These are phyloP conservation scores for Gephyroberyx darwinii DNA, from an alignment of 2,797 vertebrate genomes.

Conservation along the genomic window DNA sequence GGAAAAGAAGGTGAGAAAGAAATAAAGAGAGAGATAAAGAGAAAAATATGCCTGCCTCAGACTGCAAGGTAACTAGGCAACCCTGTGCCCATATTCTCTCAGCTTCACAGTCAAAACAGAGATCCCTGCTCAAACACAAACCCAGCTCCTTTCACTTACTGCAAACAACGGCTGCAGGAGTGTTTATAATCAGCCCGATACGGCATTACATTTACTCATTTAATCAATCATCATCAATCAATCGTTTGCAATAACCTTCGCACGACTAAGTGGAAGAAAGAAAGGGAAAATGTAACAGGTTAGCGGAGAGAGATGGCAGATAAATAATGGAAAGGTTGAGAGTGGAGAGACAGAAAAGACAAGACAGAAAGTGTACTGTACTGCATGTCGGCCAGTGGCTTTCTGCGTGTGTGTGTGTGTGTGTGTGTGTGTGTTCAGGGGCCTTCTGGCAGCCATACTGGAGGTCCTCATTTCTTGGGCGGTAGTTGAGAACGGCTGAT, in stretches of 20 bases:
- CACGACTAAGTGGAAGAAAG: neutral
- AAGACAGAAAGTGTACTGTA: neutral
- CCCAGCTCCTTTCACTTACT: neutral
- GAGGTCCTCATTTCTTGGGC: too few species aligned
- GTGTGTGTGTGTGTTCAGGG: neutral
- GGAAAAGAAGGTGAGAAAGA: neutral
- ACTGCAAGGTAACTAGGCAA: slow-evolving; percentile 19
- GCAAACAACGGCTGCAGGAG: neutral
- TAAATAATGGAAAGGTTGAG: neutral
- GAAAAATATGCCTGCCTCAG: slow-evolving; percentile 14
- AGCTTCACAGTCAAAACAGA: slow-evolving; percentile 4
- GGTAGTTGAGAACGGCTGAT: too few species aligned
- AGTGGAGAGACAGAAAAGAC: too few species aligned
- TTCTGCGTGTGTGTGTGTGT: neutral
- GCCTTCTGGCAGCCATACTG: too few species aligned
- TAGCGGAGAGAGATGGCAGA: neutral
- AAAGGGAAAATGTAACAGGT: neutral
- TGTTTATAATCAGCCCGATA: neutral
- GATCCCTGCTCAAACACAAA: neutral
- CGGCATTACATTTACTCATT: neutral
- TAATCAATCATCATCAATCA: too few species aligned
- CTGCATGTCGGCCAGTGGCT: neutral
- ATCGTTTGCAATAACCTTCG: neutral
- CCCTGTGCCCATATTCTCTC: neutral
- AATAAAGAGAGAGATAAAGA: neutral